Conservation (phyloP, 2,888 invertebrate genomes). For the Meloe dianella region DNA sequence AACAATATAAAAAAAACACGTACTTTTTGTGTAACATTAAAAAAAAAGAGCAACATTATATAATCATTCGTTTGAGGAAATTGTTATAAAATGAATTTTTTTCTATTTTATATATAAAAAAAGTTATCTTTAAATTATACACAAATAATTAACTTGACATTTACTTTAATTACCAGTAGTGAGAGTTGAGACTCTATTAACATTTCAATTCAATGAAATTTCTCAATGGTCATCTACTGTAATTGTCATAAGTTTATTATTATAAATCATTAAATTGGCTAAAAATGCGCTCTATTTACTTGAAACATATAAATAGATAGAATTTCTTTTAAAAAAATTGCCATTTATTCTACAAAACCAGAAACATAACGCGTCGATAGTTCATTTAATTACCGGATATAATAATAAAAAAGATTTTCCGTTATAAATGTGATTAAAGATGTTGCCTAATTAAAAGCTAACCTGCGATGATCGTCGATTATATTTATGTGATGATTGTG, state of each 20-base stretch:
- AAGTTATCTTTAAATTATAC: background rate
- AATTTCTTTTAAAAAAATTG: background rate
- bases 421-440: conserved; percentile 3
- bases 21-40: background rate
- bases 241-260: background rate
- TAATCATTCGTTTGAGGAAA: background rate
- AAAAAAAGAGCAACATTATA: background rate
- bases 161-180: background rate
- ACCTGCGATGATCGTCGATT: conserved; percentile 63
- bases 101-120: background rate
- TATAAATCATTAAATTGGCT: too few relatives aligned
- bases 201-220: background rate
- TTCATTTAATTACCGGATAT: conserved; percentile 13
- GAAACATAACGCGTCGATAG: conserved; percentile 1
- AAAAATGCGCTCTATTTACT: background rate
- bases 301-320: background rate
- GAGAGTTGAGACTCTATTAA: background rate
- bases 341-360: background rate
- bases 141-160: background rate
- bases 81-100: background rate
- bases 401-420: conserved; percentile 5
- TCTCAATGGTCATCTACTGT: background rate
- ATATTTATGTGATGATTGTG: conserved; percentile 60
- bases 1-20: background rate
- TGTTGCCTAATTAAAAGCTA: conserved; percentile 39